Evolutionary conservation across 2,113 vertebrate genomes (phyloP), one percentile per base, ranked within the genome.

Genomic region (Protobothrops flavoviridis): DNA sequence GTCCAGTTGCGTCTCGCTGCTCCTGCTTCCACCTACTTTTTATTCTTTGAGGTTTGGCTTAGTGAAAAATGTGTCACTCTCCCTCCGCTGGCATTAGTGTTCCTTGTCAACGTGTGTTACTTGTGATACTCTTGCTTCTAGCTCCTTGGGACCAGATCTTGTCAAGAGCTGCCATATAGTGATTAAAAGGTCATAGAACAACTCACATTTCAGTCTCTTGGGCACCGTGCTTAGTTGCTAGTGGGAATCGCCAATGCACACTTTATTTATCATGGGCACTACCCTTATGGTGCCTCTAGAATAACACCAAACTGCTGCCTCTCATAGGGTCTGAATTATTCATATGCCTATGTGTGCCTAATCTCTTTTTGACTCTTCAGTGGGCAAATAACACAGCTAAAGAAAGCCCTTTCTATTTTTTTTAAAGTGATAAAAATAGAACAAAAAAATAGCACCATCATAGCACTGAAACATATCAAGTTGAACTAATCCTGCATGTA

Each of bases 131-230:
- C 92, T 59, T 85, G 88, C 33, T 86, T 81, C 52, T 43, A 85
- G 55, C 52, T 85, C 43, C 74, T 90, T 21, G 12, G 88, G 88
- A 55, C 43, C 29, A 85, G 45, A 56, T 89, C 88, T 90, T 45
- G 57, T 93, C 74, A 90, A 90, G 69, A 90, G 45, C 88, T 59
- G 88, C 55, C 56, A 12, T 90, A 55, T 52, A 85, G 92, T 20
- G 21, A 90, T 90, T 90, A 90, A 48, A 74, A 52, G 92, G 69
- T 59, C 69, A 86, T 10, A 85, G 43, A 86, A 55, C 50, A 92
- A 92, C 20, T 59, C 0, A 2, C 59, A 43, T 85, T 85, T 55
- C 21, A 88, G 21, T 43, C 11, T 15, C 69, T 52, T 6, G 55
- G 43, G n/a, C 48, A 29, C n/a, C 1, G 45, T 61, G 23, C n/a